These are phyloP conservation scores for Eucidaris tribuloides DNA, from an alignment of 35 echinoderm and acorn worm genomes.

Conservation along the genomic window DNA sequence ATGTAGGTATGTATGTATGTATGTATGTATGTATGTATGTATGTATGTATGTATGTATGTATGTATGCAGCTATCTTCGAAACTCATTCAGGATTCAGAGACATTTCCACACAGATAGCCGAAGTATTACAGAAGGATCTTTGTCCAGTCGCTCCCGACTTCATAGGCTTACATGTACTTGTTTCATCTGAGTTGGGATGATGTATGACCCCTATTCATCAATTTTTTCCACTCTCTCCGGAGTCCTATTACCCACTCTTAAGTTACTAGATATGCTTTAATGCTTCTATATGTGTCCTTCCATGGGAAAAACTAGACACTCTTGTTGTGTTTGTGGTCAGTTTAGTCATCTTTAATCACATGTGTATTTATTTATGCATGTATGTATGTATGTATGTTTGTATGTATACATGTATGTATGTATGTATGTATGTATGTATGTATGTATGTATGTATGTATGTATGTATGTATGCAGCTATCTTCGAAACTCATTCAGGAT, in stretches of 20 bases:
- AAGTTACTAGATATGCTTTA: too few species aligned
- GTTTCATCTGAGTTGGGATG: too few species aligned
- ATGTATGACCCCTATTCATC: too few species aligned
- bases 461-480: too few species aligned
- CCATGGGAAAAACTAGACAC: background rate
- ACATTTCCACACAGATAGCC: background rate
- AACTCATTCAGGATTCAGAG: background rate
- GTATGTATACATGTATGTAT: background rate
- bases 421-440: background rate
- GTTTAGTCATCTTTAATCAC: too few species aligned
- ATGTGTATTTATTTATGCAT: too few species aligned
- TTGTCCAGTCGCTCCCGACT: background rate
- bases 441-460: conserved; percentile 1
- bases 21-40: too few species aligned
- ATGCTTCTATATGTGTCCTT: background rate
- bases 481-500: too few species aligned
- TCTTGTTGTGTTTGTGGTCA: too few species aligned
- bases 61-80: background rate
- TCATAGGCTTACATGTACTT: background rate
- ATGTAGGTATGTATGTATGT: too few species aligned
- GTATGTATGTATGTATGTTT: background rate
- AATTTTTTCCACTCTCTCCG: too few species aligned
- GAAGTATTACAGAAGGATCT: background rate
- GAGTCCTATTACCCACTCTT: too few species aligned
- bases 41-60: conserved; percentile 2